Base-by-base conservation (phyloP, 2,888 invertebrate species). In the Drosophila fulvimacula region DNA sequence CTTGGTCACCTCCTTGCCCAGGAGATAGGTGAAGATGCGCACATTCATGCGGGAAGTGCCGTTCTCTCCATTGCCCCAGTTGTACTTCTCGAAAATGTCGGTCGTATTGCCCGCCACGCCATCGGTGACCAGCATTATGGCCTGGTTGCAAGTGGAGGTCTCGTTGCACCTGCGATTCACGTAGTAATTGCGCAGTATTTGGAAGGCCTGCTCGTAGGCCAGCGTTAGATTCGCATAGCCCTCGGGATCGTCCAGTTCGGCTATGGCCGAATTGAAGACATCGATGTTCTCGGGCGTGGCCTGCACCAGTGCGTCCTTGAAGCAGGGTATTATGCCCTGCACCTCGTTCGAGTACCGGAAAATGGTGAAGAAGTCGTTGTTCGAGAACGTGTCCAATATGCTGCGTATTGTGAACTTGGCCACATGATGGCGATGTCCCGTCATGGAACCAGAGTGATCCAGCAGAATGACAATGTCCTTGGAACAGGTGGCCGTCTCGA, bases 371-470 rank as follows among this genome's bases (percentile, higher is more conserved):
- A 96, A 99, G 92, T 99, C 99, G 92, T 99, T 99, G 91, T 99
- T 99, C 9, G 98, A 98, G 53, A 99, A 95, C 0, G 99, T 99
- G 72, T 98, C 97, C 83, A 99, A 93, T 68, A 99, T 95, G 42
- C 96, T 96, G 66, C 95, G 94, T 24, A 99, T 96, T 1, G 99
- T 99, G 88, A 96, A 95, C 85, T 96, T 95, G 15, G 98, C 98
- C 38, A 96, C 95, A 82, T 95, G 95, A 90, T 95, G 94, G 59
- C 94, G 94, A 76, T 94, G 95, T 0, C 99, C 99, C 34, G 95
- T 96, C 99, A 99, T 99, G 21, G 98, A 99, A 19, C 99, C 99
- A 53, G 98, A 98, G 63, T 96, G 95, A 91, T 99, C 99, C 71
- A 99, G 94, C 60, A 99, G 93, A 67, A 99, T 98, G 32, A 99